These are phyloP conservation scores for Doris montereyensis DNA, from an alignment of 2,888 invertebrate genomes.

Conservation along the genomic window DNA sequence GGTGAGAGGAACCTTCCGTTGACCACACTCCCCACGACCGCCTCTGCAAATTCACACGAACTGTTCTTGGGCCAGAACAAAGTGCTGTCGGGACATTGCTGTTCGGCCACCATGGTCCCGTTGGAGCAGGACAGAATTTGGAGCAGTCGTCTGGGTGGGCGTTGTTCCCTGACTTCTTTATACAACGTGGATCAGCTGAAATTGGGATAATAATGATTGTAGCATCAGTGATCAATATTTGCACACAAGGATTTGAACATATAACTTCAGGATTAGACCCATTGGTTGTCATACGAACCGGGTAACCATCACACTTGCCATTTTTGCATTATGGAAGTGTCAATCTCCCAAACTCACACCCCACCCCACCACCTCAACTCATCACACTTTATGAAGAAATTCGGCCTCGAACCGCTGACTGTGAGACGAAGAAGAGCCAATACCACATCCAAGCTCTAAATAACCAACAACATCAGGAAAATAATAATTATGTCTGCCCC, in stretches of 20 bases:
- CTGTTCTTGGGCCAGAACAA: slow-evolving; percentile 51
- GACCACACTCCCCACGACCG: slow-evolving; percentile 48
- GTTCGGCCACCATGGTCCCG: slow-evolving; percentile 51
- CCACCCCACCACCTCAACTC: too few species aligned
- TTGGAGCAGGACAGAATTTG: slow-evolving; percentile 52
- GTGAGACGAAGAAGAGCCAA: too few species aligned
- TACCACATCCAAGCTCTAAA: too few species aligned
- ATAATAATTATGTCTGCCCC: too few species aligned
- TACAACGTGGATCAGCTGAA: slow-evolving; percentile 50
- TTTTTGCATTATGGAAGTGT: too few species aligned
- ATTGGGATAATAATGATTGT: not conserved
- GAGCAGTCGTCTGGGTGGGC: slow-evolving; percentile 55
- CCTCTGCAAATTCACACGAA: slow-evolving; percentile 51
- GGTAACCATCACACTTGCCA: too few species aligned
- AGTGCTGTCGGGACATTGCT: slow-evolving; percentile 52
- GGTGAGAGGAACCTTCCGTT: slow-evolving; percentile 48
- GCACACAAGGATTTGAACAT: too few species aligned
- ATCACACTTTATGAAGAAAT: too few species aligned
- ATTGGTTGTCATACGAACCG: not conserved
- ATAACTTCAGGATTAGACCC: not conserved
- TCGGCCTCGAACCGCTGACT: too few species aligned
- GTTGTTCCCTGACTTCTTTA: slow-evolving; percentile 52
- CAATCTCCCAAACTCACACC: too few species aligned
- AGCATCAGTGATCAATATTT: too few species aligned
- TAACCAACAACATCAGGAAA: too few species aligned